Conservation (phyloP, 2,113 vertebrate genomes). For the Phrynosoma blainvillii region DNA sequence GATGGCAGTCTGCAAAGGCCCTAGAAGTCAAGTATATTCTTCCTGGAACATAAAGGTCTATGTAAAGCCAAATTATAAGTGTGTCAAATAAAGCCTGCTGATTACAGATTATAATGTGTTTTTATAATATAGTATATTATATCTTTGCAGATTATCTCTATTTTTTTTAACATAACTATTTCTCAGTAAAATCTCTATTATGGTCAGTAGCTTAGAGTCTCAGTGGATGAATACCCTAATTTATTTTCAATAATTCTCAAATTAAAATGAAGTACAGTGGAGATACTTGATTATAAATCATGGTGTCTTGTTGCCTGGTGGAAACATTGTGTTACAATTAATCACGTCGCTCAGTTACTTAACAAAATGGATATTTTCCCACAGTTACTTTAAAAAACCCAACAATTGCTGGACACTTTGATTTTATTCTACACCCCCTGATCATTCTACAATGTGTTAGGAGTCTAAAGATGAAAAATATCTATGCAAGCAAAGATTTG, state of each 20-base stretch:
- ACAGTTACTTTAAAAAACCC: not conserved
- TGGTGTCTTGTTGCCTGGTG: constrained; percentile 51
- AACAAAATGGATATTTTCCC: constrained; percentile 23
- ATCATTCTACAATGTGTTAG: not conserved
- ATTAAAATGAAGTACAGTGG: constrained; percentile 61
- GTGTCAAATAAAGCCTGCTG: constrained; percentile 8
- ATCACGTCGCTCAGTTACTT: constrained; percentile 52
- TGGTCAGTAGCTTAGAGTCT: constrained; percentile 38
- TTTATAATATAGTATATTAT: not conserved
- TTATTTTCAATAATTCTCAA: constrained; percentile 71
- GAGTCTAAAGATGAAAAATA: not conserved
- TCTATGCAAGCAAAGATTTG: not conserved
- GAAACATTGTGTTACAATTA: constrained; percentile 60
- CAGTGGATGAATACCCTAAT: constrained; percentile 59
- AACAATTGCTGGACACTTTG: not conserved
- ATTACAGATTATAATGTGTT: constrained; percentile 29
- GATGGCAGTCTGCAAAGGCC: not conserved
- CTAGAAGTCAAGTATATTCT: not conserved
- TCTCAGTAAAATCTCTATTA: constrained; percentile 15
- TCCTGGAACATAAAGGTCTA: not conserved
- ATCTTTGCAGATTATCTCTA: constrained; percentile 33
- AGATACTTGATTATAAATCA: constrained; percentile 61
- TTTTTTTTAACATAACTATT: constrained; percentile 12
- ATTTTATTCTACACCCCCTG: not conserved
- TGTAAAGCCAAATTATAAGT: not conserved